phyloP scores from a whole-genome alignment of 1,140 invertebrate genomes.

The Conus betulinus region DNA sequence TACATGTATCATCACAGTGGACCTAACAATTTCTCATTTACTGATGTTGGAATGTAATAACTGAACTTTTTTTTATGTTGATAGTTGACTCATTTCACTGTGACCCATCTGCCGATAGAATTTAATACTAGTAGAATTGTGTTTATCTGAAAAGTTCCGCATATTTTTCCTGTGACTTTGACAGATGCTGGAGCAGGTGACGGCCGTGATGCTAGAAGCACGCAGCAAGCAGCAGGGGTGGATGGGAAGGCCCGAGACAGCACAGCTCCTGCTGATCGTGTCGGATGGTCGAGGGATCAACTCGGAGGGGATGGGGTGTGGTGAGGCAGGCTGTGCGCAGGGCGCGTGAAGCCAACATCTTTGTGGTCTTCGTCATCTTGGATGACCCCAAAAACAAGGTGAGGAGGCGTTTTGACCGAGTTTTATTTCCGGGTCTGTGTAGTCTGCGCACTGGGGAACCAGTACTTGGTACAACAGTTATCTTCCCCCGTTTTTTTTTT shows the following conservation, averaged over 20 bases:
- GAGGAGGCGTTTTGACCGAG: slow-evolving; percentile 49
- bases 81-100: no score
- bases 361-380: slow-evolving; percentile 95
- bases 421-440: no score
- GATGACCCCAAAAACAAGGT: slow-evolving; percentile 95
- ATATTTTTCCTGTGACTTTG: no score
- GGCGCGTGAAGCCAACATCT: slow-evolving; percentile 88
- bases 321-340: slow-evolving; percentile 87
- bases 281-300: slow-evolving; percentile 93
- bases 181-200: slow-evolving; percentile 87
- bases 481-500: no score
- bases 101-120: no score
- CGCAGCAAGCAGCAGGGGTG: slow-evolving; percentile 54
- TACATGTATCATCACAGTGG: no score
- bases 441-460: no score
- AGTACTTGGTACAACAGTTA: no score
- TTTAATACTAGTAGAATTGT: no score
- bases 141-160: no score
- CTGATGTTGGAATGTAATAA: neutral
- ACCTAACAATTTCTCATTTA: neutral
- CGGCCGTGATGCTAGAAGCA: slow-evolving; percentile 72
- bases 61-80: no score
- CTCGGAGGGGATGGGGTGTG: slow-evolving; percentile 89
- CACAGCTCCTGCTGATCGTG: slow-evolving; percentile 92
- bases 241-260: slow-evolving; percentile 61